Evolutionary conservation across 2,888 invertebrate genomes (phyloP), one percentile per base, ranked within the genome.

Genomic region (Nemoura dubitans): DNA sequence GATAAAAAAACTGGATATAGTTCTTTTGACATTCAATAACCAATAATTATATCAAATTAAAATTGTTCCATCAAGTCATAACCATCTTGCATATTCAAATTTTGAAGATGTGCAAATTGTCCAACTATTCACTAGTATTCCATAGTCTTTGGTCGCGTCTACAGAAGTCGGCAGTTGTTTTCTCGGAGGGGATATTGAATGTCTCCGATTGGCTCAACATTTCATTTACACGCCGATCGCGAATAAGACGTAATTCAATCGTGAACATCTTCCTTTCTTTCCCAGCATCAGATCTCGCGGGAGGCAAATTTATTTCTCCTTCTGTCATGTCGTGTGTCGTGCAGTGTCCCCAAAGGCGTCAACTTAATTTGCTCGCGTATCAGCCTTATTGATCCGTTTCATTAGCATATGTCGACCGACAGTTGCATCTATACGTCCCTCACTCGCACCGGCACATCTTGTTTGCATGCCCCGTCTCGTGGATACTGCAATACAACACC

Each of bases 291-390:
- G 82, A 30, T 82, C 30, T 28, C 78, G 26, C 26, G 5, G n/a
- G 26, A 28, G 76, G 7, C 28, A 27, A 27, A 78, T 78, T 78
- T 27, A 10, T 78, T 27, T 78, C 78, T 78, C 78, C 78, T 78
- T 78, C 78, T 78, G 26, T 83, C 83, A 6, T 80, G 80, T 82
- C 82, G n/a, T n/a, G n/a, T n/a, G n/a, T n/a, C 36, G 36, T 10
- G 25, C 83, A n/a, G n/a, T 42, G 42, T 83, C 84, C 76, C 84
- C 29, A 27, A 76, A 84, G 84, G 83, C 83, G 42, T 26, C 26
- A 83, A 83, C 84, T 84, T 84, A 76, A 84, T 84, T 84, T 76
- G 84, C 83, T 7, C 78, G 76, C 3, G 59, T 26, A 84, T 84
- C 76, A 10, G 76, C 0, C 84, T 3, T 26, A 28, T 84, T 27